Conservation (phyloP, 2,797 vertebrate genomes). For the Taenioides sp. region DNA sequence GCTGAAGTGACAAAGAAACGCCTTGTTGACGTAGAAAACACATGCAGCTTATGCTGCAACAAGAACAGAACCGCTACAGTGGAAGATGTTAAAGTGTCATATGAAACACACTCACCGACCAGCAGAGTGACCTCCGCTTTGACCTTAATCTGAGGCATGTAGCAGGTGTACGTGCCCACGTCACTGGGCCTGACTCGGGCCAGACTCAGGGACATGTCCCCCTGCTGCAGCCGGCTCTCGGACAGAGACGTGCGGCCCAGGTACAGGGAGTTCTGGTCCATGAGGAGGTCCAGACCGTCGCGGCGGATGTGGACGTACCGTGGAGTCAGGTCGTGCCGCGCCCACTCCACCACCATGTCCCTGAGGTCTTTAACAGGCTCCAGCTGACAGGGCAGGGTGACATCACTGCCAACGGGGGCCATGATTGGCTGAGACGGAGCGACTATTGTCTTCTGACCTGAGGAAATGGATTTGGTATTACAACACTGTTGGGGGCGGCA, state of each 20-base stretch:
- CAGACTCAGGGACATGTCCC: conserved; percentile 58
- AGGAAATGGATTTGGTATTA: neutral
- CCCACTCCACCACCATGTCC: conserved; percentile 35
- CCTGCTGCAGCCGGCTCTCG: conserved; percentile 29
- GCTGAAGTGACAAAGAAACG: no score
- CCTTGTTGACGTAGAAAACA: no score
- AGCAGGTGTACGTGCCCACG: conserved; percentile 49
- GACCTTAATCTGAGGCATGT: conserved; percentile 16
- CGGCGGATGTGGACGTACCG: conserved; percentile 20
- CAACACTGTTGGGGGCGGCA: neutral
- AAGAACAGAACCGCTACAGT: no score
- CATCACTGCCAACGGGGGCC: conserved; percentile 23
- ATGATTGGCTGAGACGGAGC: conserved; percentile 15
- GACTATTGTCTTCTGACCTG: conserved; percentile 14
- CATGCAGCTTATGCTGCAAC: no score
- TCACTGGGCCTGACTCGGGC: neutral
- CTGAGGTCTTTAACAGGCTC: conserved; percentile 4
- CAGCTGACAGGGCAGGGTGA: conserved; percentile 27
- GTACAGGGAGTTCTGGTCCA: conserved; percentile 19
- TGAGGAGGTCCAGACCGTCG: neutral
- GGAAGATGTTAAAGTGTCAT: no score
- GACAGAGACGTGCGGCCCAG: conserved; percentile 38
- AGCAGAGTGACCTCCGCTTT: neutral
- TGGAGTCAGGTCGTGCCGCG: neutral
- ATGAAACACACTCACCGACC: conserved; percentile 23